These are phyloP conservation scores for Xanthorhoe spadicearia DNA, from an alignment of 2,888 invertebrate species.

Conservation along the genomic window DNA sequence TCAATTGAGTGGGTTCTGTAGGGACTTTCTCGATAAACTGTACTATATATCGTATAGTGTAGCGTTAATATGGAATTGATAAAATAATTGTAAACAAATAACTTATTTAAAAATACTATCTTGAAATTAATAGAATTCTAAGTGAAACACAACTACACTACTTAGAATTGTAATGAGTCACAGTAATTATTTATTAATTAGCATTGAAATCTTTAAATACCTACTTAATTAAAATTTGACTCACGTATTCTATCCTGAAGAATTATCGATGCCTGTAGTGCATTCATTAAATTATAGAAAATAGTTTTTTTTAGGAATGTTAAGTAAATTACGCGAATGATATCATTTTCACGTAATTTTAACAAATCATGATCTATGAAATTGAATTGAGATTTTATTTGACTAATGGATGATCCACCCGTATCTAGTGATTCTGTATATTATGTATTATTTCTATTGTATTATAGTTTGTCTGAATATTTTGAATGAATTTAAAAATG, in stretches of 20 bases:
- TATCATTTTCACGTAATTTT: constrained; percentile 1
- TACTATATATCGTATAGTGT: neutral
- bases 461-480: constrained; percentile 41
- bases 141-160: too few species aligned
- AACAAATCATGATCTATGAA: constrained; percentile 32
- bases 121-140: neutral
- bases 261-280: neutral
- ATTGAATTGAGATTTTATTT: constrained; percentile 48
- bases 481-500: constrained; percentile 49
- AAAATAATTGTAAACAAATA: neutral
- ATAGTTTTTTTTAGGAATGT: neutral
- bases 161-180: too few species aligned
- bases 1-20: too few species aligned
- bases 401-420: constrained; percentile 55
- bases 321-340: neutral
- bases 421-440: constrained; percentile 54
- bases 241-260: neutral
- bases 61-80: neutral
- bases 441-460: constrained; percentile 53
- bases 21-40: neutral
- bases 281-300: neutral
- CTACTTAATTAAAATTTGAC: neutral
- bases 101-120: neutral
- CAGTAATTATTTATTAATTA: too few species aligned
- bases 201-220: neutral